Conservation (phyloP, 1,140 invertebrate genomes). For the Helicoverpa armigera region DNA sequence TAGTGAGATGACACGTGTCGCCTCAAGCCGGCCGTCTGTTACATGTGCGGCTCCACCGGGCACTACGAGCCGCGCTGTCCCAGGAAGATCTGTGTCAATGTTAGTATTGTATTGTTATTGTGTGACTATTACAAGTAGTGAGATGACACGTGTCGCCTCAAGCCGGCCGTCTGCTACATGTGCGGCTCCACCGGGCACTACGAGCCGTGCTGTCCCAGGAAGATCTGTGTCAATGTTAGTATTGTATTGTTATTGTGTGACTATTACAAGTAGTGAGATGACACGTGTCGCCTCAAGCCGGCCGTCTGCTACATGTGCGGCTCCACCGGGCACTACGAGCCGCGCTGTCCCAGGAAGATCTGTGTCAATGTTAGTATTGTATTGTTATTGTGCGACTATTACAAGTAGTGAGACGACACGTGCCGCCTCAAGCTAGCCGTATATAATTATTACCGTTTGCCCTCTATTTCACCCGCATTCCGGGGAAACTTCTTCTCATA, state of each 20-base stretch:
- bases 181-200: conserved; percentile 88
- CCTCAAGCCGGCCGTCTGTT: conserved; percentile 85
- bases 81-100: conserved; percentile 89
- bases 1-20: conserved; percentile 86
- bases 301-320: conserved; percentile 67
- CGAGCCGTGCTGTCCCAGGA: conserved; percentile 88
- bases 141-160: conserved; percentile 85
- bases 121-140: too few relatives aligned
- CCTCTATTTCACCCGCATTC: too few relatives aligned
- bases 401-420: conserved; percentile 84
- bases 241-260: background rate
- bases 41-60: conserved; percentile 88
- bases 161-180: conserved; percentile 87
- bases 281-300: conserved; percentile 83
- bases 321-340: conserved; percentile 87
- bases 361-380: conserved; percentile 88
- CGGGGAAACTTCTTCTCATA: too few relatives aligned
- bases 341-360: conserved; percentile 88
- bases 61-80: conserved; percentile 89
- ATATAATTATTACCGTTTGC: too few relatives aligned
- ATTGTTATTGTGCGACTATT: background rate
- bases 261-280: conserved; percentile 83
- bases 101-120: conserved; percentile 72
- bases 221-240: conserved; percentile 89
- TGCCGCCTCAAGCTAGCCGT: conserved; percentile 80